Base-by-base conservation (phyloP, 1,140 invertebrate species). In the Asobara japonica region DNA sequence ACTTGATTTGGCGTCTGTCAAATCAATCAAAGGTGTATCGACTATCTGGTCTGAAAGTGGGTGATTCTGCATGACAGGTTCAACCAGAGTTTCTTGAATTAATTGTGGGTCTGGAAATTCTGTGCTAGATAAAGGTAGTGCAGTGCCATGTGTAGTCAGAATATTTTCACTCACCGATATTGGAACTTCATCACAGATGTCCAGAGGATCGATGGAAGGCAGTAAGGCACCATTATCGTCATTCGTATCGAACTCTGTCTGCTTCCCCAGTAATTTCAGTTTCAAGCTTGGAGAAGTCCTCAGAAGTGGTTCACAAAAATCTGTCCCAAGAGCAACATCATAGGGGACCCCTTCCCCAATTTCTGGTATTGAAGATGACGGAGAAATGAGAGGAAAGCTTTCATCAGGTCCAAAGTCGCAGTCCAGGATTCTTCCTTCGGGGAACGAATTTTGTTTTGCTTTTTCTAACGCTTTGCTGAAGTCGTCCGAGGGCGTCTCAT, bases 201-300 rank as follows among this genome's bases (percentile, higher is more conserved):
- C 71, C 2, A 66, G 33, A 2, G 69, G 73, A 5, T 71, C 71
- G 62, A 65, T 73, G 8, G 68, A 69, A 6, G 70, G 71, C 2
- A 67, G 13, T 41, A 51, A 51, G 6, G 29, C 45, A 71, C 30
- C 29, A 48, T 11, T 0, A n/a, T 73, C 69, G 13, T 74, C 75
- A n/a, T 11, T 7, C 6, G 18, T 30, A 30, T 76, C 74, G n/a
- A 76, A 62, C 27, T 20, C 33, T 8, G 30, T 29, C 22, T 76
- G 71, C 62, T 73, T 76, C 0, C 22, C 61, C 0, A 76, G 30
- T 48, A 71, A 31, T 65, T 76, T 76, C 18, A 74, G 20, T 33
- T 48, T 74, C 11, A 45, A 66, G 33, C 27, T 67, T 6, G 71
- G 11, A 11, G 74, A 69, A 16, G 56, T 65, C 61, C 31, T 38